phyloP scores from a whole-genome alignment of 2,797 vertebrate species.

The Falco novaeseelandiae region DNA sequence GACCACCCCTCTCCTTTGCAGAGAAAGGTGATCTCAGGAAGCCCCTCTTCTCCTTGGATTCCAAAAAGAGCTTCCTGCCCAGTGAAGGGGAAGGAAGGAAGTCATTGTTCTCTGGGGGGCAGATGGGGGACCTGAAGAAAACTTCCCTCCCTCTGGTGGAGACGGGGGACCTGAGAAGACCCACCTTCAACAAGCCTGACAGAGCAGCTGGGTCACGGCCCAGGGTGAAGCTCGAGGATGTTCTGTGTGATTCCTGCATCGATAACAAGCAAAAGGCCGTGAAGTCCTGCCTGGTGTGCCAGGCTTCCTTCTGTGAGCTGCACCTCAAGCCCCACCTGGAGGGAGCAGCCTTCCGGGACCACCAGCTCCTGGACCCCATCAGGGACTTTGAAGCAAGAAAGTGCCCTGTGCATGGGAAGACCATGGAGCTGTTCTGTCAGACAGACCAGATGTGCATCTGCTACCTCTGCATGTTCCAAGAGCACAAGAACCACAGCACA shows the following conservation, averaged over 20 bases:
- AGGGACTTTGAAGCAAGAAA: conserved; percentile 95
- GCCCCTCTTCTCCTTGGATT: conserved; percentile 74
- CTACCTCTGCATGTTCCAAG: conserved; percentile 96
- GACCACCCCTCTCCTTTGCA: conserved; percentile 65
- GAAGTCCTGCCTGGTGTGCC: conserved; percentile 95
- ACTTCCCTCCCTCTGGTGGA: conserved; percentile 62
- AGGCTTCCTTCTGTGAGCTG: conserved; percentile 94
- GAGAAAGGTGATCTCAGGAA: conserved; percentile 78
- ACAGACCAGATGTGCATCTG: conserved; percentile 98
- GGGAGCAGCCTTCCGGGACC: conserved; percentile 91
- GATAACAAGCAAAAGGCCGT: conserved; percentile 94
- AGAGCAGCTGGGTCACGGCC: conserved; percentile 23
- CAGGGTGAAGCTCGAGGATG: conserved; percentile 82
- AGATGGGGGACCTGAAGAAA: conserved; percentile 71
- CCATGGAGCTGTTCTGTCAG: conserved; percentile 97
- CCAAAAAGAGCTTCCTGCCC: conserved; percentile 69
- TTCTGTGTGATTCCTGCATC: conserved; percentile 94
- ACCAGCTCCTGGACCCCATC: conserved; percentile 95
- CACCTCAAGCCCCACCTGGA: conserved; percentile 96
- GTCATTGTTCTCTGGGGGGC: conserved; percentile 35
- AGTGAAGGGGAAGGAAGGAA: conserved; percentile 61
- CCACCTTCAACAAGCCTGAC: conserved; percentile 62
- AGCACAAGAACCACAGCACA: conserved; percentile 96
- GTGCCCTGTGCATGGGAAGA: conserved; percentile 95
- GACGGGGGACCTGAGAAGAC: conserved; percentile 61